These are phyloP conservation scores for Hyles lineata DNA, from an alignment of 2,888 invertebrate genomes.

Conservation along the genomic window DNA sequence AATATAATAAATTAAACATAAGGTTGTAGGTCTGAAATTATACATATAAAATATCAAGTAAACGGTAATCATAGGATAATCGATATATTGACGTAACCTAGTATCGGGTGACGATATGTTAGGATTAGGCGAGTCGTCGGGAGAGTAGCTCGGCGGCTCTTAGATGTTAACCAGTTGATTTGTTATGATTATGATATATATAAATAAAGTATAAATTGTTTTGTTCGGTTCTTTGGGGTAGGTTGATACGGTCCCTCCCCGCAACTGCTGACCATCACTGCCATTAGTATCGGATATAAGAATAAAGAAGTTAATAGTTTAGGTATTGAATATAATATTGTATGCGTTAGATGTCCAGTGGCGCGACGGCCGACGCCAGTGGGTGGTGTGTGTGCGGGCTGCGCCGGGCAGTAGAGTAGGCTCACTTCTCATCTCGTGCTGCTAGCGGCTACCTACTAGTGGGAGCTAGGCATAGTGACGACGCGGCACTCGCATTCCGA, in stretches of 20 bases:
- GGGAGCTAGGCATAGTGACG: background rate
- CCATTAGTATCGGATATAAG: constrained; percentile 64
- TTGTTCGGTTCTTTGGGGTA: constrained; percentile 29
- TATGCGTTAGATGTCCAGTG: constrained; percentile 9
- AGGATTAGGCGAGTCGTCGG: constrained; percentile 31
- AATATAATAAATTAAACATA: constrained; percentile 56
- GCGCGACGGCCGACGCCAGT: background rate
- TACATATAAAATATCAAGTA: constrained; percentile 22
- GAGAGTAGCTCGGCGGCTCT: background rate
- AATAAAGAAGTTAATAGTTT: constrained; percentile 56
- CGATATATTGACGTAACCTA: constrained; percentile 49
- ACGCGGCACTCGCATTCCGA: background rate
- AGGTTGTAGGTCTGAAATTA: constrained; percentile 46
- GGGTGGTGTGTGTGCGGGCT: background rate
- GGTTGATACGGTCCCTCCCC: constrained; percentile 64
- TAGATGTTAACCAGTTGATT: background rate
- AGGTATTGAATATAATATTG: constrained; percentile 47
- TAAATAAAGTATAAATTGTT: constrained; percentile 16
- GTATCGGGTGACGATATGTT: constrained; percentile 45
- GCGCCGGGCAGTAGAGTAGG: background rate
- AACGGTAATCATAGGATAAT: constrained; percentile 47
- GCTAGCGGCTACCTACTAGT: background rate
- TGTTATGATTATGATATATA: constrained; percentile 11
- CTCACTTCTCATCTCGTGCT: constrained; percentile 1
- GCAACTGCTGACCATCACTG: constrained; percentile 79